Conservation (phyloP, 2,797 vertebrate species). For the Fistularia commersonii region DNA sequence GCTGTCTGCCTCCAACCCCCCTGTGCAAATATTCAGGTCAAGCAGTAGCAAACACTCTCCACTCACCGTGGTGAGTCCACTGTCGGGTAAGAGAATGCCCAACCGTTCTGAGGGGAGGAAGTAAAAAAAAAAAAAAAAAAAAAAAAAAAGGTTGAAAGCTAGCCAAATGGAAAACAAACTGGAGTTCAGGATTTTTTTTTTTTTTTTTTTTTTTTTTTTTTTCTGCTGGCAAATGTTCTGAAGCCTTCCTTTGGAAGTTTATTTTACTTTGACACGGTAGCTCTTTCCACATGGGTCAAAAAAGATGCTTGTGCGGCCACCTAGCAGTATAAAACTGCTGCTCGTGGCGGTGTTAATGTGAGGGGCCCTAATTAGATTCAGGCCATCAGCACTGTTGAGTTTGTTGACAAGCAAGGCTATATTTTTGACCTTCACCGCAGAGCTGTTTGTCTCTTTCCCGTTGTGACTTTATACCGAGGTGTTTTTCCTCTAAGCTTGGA, state of each 20-base stretch:
- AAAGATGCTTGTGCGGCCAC: conserved; percentile 46
- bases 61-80: conserved; percentile 28
- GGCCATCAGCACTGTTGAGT: conserved; percentile 62
- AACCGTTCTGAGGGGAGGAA: conserved; percentile 16
- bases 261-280: conserved; percentile 59
- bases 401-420: conserved; percentile 65
- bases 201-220: no score
- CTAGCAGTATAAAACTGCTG: conserved; percentile 37
- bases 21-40: conserved; percentile 61
- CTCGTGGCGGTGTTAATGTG: conserved; percentile 38
- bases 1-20: conserved; percentile 40
- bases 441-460: conserved; percentile 59
- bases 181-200: conserved; percentile 35
- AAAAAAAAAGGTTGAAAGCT: conserved; percentile 14
- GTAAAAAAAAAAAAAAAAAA: no score
- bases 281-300: conserved; percentile 49
- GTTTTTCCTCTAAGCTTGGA: conserved; percentile 48
- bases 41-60: conserved; percentile 46
- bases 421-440: conserved; percentile 62
- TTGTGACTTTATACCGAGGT: no score
- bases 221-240: conserved; percentile 38
- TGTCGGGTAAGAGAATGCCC: conserved; percentile 27
- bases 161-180: conserved; percentile 31
- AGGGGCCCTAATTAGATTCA: conserved; percentile 46
- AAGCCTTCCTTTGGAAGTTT: conserved; percentile 44